A percentile compares a stretch with the other conserved stretches of the same genome.
These are phyloP conservation scores for Melanerpes aurifrons DNA, from an alignment of 2,113 vertebrate genomes.

Conservation along the genomic window DNA sequence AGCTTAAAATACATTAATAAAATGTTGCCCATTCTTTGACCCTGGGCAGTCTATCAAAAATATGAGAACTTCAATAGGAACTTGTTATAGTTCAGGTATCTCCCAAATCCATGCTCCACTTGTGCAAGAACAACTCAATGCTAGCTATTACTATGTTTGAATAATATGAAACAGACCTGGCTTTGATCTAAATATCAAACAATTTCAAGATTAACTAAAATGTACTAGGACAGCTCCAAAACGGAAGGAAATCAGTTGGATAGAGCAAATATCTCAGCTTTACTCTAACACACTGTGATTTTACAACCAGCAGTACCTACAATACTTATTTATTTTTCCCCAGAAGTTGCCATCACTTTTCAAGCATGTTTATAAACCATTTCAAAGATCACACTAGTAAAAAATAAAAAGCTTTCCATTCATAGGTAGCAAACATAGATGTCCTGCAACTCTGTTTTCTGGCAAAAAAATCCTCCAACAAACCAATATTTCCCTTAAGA, in stretches of 20 bases:
- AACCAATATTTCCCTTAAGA: neutral
- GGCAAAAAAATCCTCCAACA: neutral
- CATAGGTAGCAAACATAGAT: neutral
- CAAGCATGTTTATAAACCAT: neutral
- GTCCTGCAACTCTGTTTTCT: neutral
- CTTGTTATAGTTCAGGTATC: neutral
- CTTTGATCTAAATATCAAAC: neutral
- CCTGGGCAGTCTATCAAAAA: neutral
- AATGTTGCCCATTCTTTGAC: neutral
- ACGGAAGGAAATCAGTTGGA: neutral
- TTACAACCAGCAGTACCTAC: constrained; percentile 1
- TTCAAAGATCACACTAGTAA: constrained; percentile 15
- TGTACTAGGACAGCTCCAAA: neutral
- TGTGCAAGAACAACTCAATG: neutral
- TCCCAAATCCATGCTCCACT: neutral
- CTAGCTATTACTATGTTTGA: neutral
- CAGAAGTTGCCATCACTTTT: constrained; percentile 17
- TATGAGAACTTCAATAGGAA: neutral
- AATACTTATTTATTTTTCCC: neutral
- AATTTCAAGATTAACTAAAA: neutral
- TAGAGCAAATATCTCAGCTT: neutral
- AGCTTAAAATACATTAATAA: neutral
- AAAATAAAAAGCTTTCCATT: neutral
- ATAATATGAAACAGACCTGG: neutral
- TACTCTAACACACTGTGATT: neutral